A percentile compares a stretch with the other conserved stretches of the same genome.
These are phyloP conservation scores for Lycodopsis pacificus DNA, from an alignment of 2,797 vertebrate species.

Conservation along the genomic window DNA sequence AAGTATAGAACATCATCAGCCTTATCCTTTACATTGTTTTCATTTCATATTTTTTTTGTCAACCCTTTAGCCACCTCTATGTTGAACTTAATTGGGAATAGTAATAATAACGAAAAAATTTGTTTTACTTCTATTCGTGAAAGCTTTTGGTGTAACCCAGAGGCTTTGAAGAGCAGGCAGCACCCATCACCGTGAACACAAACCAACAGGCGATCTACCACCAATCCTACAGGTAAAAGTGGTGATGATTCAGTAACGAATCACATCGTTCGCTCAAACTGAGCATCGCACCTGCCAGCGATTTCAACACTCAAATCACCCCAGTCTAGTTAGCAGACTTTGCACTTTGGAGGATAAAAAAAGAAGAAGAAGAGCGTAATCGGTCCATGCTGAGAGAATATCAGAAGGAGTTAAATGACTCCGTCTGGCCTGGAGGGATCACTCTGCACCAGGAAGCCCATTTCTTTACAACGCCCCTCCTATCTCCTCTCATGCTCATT, in stretches of 20 bases:
- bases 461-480: conserved; percentile 62
- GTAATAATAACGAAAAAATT: not conserved
- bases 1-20: not conserved
- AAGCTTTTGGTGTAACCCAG: not conserved
- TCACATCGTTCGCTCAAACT: conserved; percentile 50
- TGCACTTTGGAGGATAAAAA: conserved; percentile 32
- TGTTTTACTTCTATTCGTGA: not conserved
- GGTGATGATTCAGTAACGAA: conserved; percentile 23
- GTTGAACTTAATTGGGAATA: not conserved
- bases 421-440: conserved; percentile 73
- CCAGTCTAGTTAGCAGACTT: conserved; percentile 63
- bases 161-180: conserved; percentile 6
- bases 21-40: not conserved
- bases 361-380: conserved; percentile 28
- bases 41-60: not conserved
- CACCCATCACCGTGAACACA: conserved; percentile 9
- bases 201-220: conserved; percentile 7
- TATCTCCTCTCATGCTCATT: conserved; percentile 64
- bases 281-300: conserved; percentile 49
- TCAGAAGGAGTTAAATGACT: conserved; percentile 74
- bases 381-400: conserved; percentile 69
- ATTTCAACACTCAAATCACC: conserved; percentile 57
- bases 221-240: conserved; percentile 5
- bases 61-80: not conserved
- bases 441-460: conserved; percentile 63